Base-by-base conservation (phyloP, 1,140 invertebrate genomes). In the Gryllus bimaculatus region DNA sequence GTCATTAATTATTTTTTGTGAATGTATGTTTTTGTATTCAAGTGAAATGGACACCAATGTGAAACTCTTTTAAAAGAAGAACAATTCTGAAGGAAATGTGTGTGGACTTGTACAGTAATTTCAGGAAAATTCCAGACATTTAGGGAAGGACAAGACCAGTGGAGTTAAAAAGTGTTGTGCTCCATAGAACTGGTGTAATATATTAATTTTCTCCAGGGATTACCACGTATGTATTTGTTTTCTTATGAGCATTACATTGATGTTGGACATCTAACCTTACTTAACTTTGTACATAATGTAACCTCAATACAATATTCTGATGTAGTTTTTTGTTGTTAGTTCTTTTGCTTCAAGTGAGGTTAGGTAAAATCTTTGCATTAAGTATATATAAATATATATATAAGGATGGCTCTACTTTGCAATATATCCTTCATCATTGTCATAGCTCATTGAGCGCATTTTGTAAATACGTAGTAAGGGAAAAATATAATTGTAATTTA, bases 201-300 rank as follows among this genome's bases (percentile, higher is more conserved):
- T 66, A 66, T 66, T 66, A 2, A 66, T 77, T 77, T 77, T 77
- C 48, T 18, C 48, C 48, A 21, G 47, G 76, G 47, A 77, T 49
- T 77, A 77, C 76, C 76, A 77, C 47, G 76, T 54, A 77, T 77
- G 18, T 77, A 77, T 77, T 76, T 48, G 48, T 77, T 77, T 66
- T 66, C 54, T 66, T 77, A 77, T 77, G 76, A 48, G 48, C 76
- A 49, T 77, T 77, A 39, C 26, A 39, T 20, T 39, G 76, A 77
- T 77, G 76, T 77, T 77, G 48, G 76, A 77, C 47, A 20, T 47
- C 47, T 77, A 48, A 77, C n/a, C 18, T 77, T 39, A n/a, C 75
- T 20, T 76, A 66, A 66, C 54, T 66, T 66, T 66, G 54, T 66
- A 66, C 54, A 66, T 66, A 66, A 66, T 66, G 54, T 66, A 66